phyloP scores from a whole-genome alignment of 1,140 invertebrate genomes.

The Popillia japonica region DNA sequence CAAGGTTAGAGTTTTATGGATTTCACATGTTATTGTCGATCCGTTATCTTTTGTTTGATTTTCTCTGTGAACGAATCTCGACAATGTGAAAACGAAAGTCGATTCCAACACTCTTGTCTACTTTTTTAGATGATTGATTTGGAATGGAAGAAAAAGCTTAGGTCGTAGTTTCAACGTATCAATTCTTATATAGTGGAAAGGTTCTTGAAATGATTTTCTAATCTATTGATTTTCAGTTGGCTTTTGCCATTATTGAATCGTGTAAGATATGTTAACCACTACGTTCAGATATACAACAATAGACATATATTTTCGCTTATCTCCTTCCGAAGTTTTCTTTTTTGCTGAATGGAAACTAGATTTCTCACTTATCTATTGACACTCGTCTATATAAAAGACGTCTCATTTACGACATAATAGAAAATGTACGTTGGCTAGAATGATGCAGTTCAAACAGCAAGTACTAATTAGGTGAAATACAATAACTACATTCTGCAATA shows the following conservation, averaged over 20 bases:
- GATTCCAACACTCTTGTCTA: not conserved
- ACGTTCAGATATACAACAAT: conserved; percentile 2
- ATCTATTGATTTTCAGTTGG: conserved; percentile 23
- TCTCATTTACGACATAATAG: not conserved
- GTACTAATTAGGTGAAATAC: no score
- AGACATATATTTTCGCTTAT: conserved; percentile 26
- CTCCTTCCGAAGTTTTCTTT: conserved; percentile 13
- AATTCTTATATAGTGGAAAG: not conserved
- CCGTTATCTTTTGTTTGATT: not conserved
- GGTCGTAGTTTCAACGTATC: not conserved
- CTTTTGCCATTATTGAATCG: not conserved
- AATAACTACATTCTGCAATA: no score
- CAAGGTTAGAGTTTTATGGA: not conserved
- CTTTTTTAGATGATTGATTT: conserved; percentile 8
- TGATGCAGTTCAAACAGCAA: no score
- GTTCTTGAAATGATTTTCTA: conserved; percentile 26
- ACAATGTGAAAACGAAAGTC: not conserved
- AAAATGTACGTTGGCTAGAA: not conserved
- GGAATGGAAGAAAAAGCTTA: not conserved
- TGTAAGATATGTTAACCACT: conserved; percentile 10
- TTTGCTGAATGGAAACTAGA: conserved; percentile 29
- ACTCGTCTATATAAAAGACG: not conserved
- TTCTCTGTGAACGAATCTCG: not conserved
- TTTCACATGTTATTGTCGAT: not conserved
- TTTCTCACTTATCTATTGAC: conserved; percentile 15